Evolutionary conservation across 2,888 invertebrate species (phyloP), one percentile per base, ranked within the genome.

Genomic region (Tiliacea aurago): DNA sequence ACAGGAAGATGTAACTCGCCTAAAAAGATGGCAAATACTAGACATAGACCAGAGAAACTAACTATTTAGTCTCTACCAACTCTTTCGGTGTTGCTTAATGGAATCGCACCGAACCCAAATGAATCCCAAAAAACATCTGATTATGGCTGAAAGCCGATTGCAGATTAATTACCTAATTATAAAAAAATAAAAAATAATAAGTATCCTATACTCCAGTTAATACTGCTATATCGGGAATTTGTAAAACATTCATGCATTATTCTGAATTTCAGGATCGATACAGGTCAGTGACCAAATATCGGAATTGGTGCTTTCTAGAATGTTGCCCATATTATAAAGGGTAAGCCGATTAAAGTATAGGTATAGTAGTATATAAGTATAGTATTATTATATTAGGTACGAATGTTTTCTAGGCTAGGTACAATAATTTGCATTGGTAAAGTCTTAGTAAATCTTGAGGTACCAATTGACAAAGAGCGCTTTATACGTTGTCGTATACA

Each of bases 281-380:
- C 13, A 56, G 62, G 23, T 51, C 49, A 68, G 11, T 67, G 75
- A 65, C 59, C 65, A 47, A 55, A 47, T 43, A 62, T 62, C 7
- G 13, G 13, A 75, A 62, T 15, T n/a, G 23, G 9, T 68, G 15
- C 10, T 23, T 53, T 15, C 13, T 15, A 15, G 49, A 62, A 28
- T 45, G 49, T 20, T 43, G 9, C 9, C 20, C 18, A 6, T 20
- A 41, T n/a, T 18, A 1, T 51, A 51, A 41, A 43, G 15, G 0
- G 10, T 45, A 45, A 67, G 28, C 20, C 13, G 7, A n/a, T n/a
- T 55, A 4, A 28, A 15, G 18, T 41, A 15, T n/a, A n/a, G n/a
- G n/a, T n/a, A n/a, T n/a, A n/a, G n/a, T n/a, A n/a, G n/a, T n/a
- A n/a, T n/a, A n/a, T n/a, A n/a, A n/a, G n/a, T n/a, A n/a, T n/a